phyloP scores from a whole-genome alignment of 2,113 vertebrate genomes.

The Cyanocitta stelleri region DNA sequence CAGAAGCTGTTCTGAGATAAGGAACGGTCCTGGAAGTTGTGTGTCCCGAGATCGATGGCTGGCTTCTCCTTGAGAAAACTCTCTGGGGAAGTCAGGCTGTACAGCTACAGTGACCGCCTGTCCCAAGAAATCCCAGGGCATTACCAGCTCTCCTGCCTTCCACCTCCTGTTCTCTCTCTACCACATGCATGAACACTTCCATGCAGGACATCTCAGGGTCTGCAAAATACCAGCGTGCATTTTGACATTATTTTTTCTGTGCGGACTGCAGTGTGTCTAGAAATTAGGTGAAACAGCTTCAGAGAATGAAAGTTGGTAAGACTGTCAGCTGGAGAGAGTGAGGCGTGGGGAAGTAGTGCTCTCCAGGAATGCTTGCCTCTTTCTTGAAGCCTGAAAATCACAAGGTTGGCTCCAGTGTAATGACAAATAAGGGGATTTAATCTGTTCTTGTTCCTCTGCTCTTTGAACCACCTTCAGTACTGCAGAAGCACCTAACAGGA shows the following conservation, averaged over 20 bases:
- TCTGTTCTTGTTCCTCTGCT: background rate
- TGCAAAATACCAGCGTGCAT: background rate
- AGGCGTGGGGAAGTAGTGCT: background rate
- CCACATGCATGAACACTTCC: background rate
- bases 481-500: background rate
- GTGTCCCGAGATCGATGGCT: constrained; percentile 76
- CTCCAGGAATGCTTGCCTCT: background rate
- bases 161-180: background rate
- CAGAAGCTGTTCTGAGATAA: constrained; percentile 78
- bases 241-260: background rate
- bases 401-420: background rate
- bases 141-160: constrained; percentile 1
- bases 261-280: background rate
- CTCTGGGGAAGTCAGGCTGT: constrained; percentile 52
- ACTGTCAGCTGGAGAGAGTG: background rate
- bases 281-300: constrained; percentile 2
- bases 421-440: background rate
- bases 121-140: constrained; percentile 51
- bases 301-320: background rate
- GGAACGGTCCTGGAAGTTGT: constrained; percentile 71
- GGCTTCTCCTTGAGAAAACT: constrained; percentile 75
- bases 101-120: background rate
- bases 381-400: background rate
- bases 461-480: background rate
- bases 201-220: background rate